Percentiles rank a stretch among this genome's conserved stretches.
These are phyloP conservation scores for Cygnus buccinator DNA, from an alignment of 2,113 vertebrate species.

Conservation along the genomic window DNA sequence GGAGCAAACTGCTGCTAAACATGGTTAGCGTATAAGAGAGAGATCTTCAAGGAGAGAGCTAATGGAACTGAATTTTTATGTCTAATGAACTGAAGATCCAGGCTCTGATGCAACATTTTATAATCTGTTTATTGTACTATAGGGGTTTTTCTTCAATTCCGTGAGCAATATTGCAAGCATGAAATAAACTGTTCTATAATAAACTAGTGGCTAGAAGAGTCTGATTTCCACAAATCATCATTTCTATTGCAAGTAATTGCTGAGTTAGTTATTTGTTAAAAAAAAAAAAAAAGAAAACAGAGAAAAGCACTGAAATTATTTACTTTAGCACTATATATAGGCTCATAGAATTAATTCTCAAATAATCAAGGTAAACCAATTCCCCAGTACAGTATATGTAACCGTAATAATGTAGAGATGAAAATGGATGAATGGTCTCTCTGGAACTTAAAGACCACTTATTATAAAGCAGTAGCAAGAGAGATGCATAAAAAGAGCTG, in stretches of 20 bases:
- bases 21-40: slow-evolving; percentile 19
- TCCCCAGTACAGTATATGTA: not conserved
- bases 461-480: not conserved
- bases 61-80: slow-evolving; percentile 33
- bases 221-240: not conserved
- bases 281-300: not conserved
- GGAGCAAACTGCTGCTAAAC: slow-evolving; percentile 59
- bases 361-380: not conserved
- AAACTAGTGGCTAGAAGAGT: not conserved
- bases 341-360: not conserved
- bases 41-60: slow-evolving; percentile 41
- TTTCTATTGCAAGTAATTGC: not conserved
- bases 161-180: not conserved
- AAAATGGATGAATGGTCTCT: not conserved
- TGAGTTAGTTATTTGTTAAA: not conserved
- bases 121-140: not conserved
- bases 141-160: not conserved
- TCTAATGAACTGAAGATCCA: slow-evolving; percentile 31
- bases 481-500: not conserved
- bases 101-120: not conserved
- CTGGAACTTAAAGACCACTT: not conserved
- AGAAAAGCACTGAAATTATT: not conserved
- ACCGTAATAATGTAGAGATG: not conserved
- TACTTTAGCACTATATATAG: not conserved
- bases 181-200: not conserved